Base-by-base conservation (phyloP, 1,140 invertebrate species). In the Heterodera schachtii region DNA sequence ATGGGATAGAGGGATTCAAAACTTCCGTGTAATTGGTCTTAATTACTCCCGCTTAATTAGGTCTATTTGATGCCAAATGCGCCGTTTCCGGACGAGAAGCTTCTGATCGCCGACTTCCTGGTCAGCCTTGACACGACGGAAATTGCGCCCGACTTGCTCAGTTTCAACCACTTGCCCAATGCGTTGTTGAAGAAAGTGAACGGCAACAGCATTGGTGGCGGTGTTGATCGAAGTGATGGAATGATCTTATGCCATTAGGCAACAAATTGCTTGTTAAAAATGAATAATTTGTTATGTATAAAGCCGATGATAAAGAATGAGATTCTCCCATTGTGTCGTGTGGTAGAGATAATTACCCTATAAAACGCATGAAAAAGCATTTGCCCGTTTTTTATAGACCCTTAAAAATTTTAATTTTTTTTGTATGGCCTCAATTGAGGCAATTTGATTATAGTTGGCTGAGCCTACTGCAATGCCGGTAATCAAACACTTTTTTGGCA, bases 371-470 rank as follows among this genome's bases (percentile, higher is more conserved):
- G n/a, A n/a, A n/a, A n/a, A n/a, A n/a, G n/a, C n/a, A n/a, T n/a
- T n/a, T n/a, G n/a, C n/a, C n/a, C n/a, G n/a, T n/a, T n/a, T n/a
- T n/a, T n/a, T n/a, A n/a, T n/a, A n/a, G n/a, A n/a, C n/a, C n/a
- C n/a, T n/a, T n/a, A n/a, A n/a, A n/a, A n/a, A n/a, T n/a, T n/a
- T n/a, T n/a, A n/a, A n/a, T n/a, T n/a, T n/a, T n/a, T n/a, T n/a
- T n/a, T n/a, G n/a, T n/a, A 60, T n/a, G 91, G 97, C 99, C 92
- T 97, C 96, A 1, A 93, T n/a, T 99, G 0, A 98, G 98, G 90
- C 95, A 95, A 89, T 99, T 99, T 91, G 97, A 99, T 91, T 98
- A 96, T 88, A 99, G 98, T 90, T 97, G 94, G 86, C 91, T 99
- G 31, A 97, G 96, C 7, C 91, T 99, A 79, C 97, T 99, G 90